Conservation (phyloP, 2,797 vertebrate genomes). For the Coluber constrictor region DNA sequence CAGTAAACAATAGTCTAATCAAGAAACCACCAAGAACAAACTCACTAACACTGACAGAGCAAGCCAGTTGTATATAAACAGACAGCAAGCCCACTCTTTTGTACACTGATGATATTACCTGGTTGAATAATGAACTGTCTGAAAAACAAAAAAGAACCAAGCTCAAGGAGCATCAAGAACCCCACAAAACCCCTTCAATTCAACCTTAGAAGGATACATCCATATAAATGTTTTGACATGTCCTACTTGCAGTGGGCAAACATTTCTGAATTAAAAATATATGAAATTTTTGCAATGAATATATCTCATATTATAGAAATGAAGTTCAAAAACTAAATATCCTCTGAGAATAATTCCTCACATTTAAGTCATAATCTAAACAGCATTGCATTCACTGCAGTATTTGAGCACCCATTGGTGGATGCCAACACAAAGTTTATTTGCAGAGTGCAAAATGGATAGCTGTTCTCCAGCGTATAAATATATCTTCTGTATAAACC, state of each 20-base stretch:
- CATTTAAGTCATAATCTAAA: background rate
- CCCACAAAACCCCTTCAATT: background rate
- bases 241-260: background rate
- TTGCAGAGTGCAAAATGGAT: background rate
- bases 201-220: background rate
- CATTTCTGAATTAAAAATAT: background rate
- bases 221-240: background rate
- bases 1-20: too few relatives aligned
- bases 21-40: too few relatives aligned
- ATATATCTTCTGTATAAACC: background rate
- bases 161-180: background rate
- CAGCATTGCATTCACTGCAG: background rate
- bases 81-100: background rate
- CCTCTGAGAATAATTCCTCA: background rate
- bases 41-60: background rate
- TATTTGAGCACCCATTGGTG: background rate
- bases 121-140: background rate
- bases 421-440: background rate
- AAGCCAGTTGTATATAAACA: background rate
- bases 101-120: background rate
- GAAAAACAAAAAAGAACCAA: background rate
- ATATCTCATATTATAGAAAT: background rate
- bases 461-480: background rate
- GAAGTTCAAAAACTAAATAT: background rate
- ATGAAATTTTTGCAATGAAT: background rate